Evolutionary conservation across 2,113 vertebrate genomes (phyloP).

Genomic region (Phylloscopus trochiloides): DNA sequence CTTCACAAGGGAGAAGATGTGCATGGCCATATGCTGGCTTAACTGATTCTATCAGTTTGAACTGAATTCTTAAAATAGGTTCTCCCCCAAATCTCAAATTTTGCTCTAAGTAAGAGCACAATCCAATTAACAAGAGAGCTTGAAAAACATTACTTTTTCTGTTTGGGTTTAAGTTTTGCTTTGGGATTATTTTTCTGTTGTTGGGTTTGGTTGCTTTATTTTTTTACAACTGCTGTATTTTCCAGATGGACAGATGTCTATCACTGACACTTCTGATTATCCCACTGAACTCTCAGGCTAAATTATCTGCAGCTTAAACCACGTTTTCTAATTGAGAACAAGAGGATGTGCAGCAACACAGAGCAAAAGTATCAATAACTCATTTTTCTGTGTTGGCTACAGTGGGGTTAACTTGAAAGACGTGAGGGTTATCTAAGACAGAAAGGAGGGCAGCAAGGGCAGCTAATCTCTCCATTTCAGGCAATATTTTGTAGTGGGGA

Average conservation of each 20-base stretch:
- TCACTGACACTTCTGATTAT: neutral
- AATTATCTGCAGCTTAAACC: neutral
- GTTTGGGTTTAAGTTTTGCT: neutral
- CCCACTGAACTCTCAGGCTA: neutral
- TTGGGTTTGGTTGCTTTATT: neutral
- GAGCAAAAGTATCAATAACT: neutral
- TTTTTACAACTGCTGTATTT: neutral
- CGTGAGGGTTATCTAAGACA: neutral
- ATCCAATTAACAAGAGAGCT: neutral
- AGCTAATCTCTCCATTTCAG: constrained; percentile 45
- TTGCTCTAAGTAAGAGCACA: neutral
- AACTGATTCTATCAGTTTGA: neutral
- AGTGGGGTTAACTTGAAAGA: neutral
- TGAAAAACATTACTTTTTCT: neutral
- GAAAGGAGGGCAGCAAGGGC: neutral
- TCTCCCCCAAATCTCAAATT: neutral
- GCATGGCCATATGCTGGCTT: neutral
- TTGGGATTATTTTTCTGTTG: neutral
- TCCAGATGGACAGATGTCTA: neutral
- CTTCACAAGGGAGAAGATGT: constrained; percentile 23
- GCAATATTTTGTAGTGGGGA: neutral
- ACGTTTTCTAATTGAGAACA: neutral
- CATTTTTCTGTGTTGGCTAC: neutral
- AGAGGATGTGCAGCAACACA: neutral
- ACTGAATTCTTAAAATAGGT: neutral